Conservation (phyloP, 2,113 vertebrate species). For the Bubalus kerabau region DNA sequence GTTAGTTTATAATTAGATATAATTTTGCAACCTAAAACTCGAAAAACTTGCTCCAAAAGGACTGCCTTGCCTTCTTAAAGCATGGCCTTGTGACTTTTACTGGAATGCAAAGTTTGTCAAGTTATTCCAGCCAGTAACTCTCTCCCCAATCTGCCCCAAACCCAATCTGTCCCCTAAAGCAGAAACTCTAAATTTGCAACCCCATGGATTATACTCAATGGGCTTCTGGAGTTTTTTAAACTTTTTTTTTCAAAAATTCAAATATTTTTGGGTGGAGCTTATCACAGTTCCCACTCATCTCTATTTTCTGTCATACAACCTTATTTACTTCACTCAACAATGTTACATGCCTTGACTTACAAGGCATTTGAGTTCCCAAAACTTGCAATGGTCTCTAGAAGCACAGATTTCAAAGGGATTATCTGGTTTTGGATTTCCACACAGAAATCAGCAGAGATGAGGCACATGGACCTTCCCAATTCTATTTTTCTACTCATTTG, state of each 20-base stretch:
- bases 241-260: background rate
- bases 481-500: background rate
- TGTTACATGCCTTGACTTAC: background rate
- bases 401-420: background rate
- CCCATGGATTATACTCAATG: background rate
- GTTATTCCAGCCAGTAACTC: background rate
- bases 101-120: background rate
- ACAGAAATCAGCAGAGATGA: background rate
- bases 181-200: slow-evolving; percentile 4
- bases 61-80: background rate
- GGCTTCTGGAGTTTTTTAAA: background rate
- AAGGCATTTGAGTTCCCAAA: background rate
- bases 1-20: slow-evolving; percentile 7
- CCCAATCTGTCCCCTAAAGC: background rate
- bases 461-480: background rate
- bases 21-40: slow-evolving; percentile 18
- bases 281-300: background rate
- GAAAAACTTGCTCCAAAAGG: slow-evolving; percentile 14
- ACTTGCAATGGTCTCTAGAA: background rate
- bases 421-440: background rate
- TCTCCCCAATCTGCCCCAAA: background rate
- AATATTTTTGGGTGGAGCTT: background rate
- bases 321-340: background rate
- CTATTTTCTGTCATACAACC: background rate
- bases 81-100: background rate